Base-by-base conservation (phyloP, 2,113 vertebrate genomes). In the Alaudala cheleensis region DNA sequence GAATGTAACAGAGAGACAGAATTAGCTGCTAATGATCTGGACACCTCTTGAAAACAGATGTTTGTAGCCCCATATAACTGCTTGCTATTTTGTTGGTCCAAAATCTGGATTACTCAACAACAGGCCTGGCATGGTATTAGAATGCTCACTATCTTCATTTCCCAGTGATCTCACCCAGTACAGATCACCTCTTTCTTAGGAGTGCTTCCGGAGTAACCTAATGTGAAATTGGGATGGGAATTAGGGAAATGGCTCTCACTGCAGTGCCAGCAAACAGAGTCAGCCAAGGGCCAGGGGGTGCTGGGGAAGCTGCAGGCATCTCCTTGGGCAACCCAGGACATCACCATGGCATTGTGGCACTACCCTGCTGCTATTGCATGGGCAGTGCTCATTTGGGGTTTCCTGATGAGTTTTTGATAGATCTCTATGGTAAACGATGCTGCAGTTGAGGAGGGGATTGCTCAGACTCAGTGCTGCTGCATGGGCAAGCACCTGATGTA, bases 21-120 rank as follows among this genome's bases (percentile, higher is more conserved):
- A 96, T 96, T 96, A 94, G 90, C 92, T 93, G 76, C 79, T 95
- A 86, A 96, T 94, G 94, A 95, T 88, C 56, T 74, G 83, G 82
- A 92, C 82, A 67, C 88, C 76, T 90, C 79, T 58, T 66, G 76
- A 51, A 95, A 95, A 81, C 79, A 92, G 90, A 91, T 83, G 87
- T 81, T 90, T 88, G 71, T 56, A 45, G 88, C 60, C 40, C 47
- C 37, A 25, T 37, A 4, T 31, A 85, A 83, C 76, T 70, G 54
- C 0, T 1, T 5, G 8, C 40, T 29, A 4, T 86, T 93, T 90
- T 62, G 76, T 83, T 88, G 0, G 0, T 33, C 73, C 51, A 44
- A 76, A 87, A 57, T 94, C 64, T 57, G 90, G 64, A 78, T 93
- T 92, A 78, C 39, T 73, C 64, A 74, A 29, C 67, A 67, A 22